Evolutionary conservation across 1,140 invertebrate species (phyloP), one percentile per base, ranked within the genome.

Genomic region (Hyles vespertilio): DNA sequence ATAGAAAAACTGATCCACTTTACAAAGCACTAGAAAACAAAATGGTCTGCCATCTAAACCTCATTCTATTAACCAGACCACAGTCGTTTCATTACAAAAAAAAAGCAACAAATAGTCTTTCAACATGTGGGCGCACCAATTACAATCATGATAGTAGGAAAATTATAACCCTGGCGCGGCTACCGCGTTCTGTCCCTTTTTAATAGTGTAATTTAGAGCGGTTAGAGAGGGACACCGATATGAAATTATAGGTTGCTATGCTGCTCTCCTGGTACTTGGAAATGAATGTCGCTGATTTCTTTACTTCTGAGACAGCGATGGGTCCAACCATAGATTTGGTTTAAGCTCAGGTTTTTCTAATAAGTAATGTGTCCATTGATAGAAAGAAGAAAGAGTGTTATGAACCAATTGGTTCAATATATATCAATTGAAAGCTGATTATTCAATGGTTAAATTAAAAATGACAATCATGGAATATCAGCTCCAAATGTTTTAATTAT

Each of bases 91-190:
- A 1, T 22, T 22, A 5, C 69, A 76, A 71, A 69, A 71, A 69
- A 70, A 71, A 71, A 73, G 59, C 72, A 72, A 70, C 56, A 72
- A 66, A 61, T 61, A 61, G 71, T 72, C 66, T 68, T 22, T 22
- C 70, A 73, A 73, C 65, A 69, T 51, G 64, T 57, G 56, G 59
- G 62, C 57, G 58, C 64, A 71, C 67, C 74, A 77, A 73, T 74
- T 73, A 79, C 65, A 51, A 60, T 71, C 63, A 74, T 79, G 74
- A 76, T 64, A 62, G 67, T 61, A 61, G 57, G 69, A 67, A 79
- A 79, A 79, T 79, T 76, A 79, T 71, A 69, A 54, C 69, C 59
- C 63, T 64, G 50, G 51, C 47, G 52, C 49, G 22, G 49, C 63
- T 75, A 65, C 70, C 65, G 62, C 61, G 55, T 69, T 53, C 60